Base-by-base conservation (phyloP, 2,797 vertebrate genomes). In the Sebastes kiyomatsui region DNA sequence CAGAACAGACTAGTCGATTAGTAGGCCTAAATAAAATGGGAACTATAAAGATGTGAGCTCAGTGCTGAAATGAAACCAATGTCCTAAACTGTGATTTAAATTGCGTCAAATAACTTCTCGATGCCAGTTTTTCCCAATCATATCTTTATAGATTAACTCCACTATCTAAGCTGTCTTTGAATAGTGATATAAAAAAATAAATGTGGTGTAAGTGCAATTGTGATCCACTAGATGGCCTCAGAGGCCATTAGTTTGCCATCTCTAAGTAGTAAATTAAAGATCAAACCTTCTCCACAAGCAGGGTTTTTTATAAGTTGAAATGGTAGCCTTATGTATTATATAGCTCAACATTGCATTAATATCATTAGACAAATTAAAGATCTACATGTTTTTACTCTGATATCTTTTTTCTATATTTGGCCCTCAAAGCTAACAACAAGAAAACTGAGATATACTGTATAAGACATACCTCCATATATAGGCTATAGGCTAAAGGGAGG, bases 171-270 rank as follows among this genome's bases (percentile, higher is more conserved):
- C 49, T 52, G 49, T 27, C 9, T 27, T 18, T 8, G 1, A 56
- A 33, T 0, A 38, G 20, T 52, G 20, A 20, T 52, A 3, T 52
- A 9, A 2, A 20, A 20, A 9, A 52, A 10, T 69, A 10, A 72
- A 30, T 2, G 7, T n/a, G n/a, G 2, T 27, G 38, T 33, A 1
- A 64, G 2, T 84, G 7, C 76, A 23, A 8, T 10, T 46, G 3
- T 16, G 3, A 56, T 68, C 91, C 90, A 88, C 88, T 82, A 91
- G 93, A 81, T 88, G 92, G 86, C 79, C 22, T 42, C 55, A 89
- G 54, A 78, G 71, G 23, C 33, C 71, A 42, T 49, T 27, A 20
- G 10, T 77, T 70, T 54, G 5, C 14, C 22, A 20, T 42, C 1
- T 42, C 1, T 20, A 3, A 22, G 7, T n/a, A 49, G 62, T 46